Percentiles rank a stretch among this genome's conserved stretches.
phyloP scores from a whole-genome alignment of 2,888 invertebrate species.

The Cephalotes varians region DNA sequence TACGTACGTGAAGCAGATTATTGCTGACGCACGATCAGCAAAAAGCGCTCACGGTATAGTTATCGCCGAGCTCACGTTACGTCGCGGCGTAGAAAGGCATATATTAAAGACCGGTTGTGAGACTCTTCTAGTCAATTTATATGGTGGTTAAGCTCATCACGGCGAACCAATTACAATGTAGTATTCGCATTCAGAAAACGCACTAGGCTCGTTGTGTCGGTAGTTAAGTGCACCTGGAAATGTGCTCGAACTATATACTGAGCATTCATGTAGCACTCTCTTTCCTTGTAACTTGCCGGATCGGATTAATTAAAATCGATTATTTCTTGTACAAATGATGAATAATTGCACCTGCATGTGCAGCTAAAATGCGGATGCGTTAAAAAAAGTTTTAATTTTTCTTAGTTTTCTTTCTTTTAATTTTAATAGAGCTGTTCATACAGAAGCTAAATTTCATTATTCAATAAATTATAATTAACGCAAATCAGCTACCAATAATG shows the following conservation, averaged over 20 bases:
- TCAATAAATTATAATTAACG: not conserved
- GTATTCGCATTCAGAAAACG: constrained; percentile 45
- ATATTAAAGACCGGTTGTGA: constrained; percentile 50
- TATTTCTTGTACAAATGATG: not conserved
- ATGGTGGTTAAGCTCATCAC: constrained; percentile 49
- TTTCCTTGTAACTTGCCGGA: not conserved
- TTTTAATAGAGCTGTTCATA: not conserved
- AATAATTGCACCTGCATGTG: not conserved
- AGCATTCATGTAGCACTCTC: not conserved
- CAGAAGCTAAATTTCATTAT: not conserved
- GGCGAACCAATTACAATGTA: constrained; percentile 50
- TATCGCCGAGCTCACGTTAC: constrained; percentile 33
- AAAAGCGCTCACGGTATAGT: constrained; percentile 40
- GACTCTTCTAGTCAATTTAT: constrained; percentile 48
- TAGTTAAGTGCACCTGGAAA: constrained; percentile 11
- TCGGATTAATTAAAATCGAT: constrained; percentile 37
- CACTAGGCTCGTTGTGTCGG: constrained; percentile 1
- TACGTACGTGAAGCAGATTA: constrained; percentile 33
- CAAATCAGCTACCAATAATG: not conserved
- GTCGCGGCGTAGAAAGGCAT: constrained; percentile 41
- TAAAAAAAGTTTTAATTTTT: not conserved
- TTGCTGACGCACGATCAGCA: constrained; percentile 43
- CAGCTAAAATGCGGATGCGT: not conserved
- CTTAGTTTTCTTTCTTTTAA: not conserved
- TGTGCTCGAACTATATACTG: constrained; percentile 13